Evolutionary conservation across 2,888 invertebrate genomes (phyloP).

Genomic region (Lycocerus yunnanus): DNA sequence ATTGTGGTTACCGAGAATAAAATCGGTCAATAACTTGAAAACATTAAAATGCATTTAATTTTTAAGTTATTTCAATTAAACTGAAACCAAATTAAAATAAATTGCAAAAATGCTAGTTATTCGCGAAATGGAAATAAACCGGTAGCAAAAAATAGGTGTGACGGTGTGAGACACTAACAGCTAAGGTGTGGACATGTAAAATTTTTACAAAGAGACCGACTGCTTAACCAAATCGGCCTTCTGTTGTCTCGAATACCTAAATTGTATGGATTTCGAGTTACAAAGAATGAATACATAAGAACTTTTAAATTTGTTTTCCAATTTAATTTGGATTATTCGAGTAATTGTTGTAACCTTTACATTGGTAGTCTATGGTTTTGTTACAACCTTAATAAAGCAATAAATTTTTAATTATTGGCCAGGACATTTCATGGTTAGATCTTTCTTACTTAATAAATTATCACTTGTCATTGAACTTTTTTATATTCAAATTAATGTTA

Average conservation of each 20-base stretch:
- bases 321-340: not conserved
- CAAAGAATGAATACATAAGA: conserved; percentile 14
- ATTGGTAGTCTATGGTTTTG: not conserved
- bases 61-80: not conserved
- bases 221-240: conserved; percentile 28
- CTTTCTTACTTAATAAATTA: not conserved
- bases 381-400: not conserved
- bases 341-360: not conserved
- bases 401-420: not conserved
- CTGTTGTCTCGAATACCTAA: conserved; percentile 28
- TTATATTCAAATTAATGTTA: not conserved
- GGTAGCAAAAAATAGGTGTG: conserved; percentile 37
- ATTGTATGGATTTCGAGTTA: conserved; percentile 21
- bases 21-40: not conserved
- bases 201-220: conserved; percentile 29
- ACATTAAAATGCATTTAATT: not conserved
- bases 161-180: conserved; percentile 35
- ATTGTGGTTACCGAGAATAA: not conserved
- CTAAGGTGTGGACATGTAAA: conserved; percentile 33
- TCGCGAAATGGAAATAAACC: conserved; percentile 33
- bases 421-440: not conserved
- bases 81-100: conserved; percentile 4
- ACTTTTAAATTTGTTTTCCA: not conserved
- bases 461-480: not conserved
- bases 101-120: conserved; percentile 16